Percentiles rank a stretch among this genome's conserved stretches.
Evolutionary conservation across 1,140 invertebrate species (phyloP).

Genomic region (Apis mellifera): Amel_HAv3.1 CM009939.2:5963001-5963500

Average conservation of each 20-base stretch:
- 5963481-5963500: neutral
- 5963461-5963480: neutral
- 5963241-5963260: neutral
- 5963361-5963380: no score
- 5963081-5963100: neutral
- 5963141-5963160: neutral
- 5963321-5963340: neutral
- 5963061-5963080: neutral
- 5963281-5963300: no score
- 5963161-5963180: neutral
- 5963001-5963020: no score
- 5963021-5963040: neutral
- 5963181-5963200: neutral
- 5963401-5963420: neutral
- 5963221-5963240: neutral
- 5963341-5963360: no score
- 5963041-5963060: neutral
- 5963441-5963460: neutral
- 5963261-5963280: neutral
- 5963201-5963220: neutral
- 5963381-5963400: neutral
- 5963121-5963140: neutral
- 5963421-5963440: neutral
- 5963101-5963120: neutral
- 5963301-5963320: neutral